Conservation (phyloP, 2,113 vertebrate species). For the Thinocorus orbignyianus region DNA sequence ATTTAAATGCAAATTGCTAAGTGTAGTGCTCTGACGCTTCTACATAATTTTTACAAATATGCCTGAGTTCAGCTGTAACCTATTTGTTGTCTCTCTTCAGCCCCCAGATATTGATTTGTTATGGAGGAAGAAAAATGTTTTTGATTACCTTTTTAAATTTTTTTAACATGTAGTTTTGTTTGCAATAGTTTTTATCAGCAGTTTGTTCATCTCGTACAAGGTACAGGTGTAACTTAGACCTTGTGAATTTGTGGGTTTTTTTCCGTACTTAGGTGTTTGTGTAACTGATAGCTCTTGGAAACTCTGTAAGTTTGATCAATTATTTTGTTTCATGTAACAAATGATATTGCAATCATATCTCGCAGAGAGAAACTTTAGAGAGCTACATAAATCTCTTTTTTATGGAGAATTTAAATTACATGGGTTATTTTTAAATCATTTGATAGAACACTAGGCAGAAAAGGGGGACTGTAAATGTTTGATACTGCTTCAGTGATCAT, state of each 20-base stretch:
- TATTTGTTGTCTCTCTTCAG: neutral
- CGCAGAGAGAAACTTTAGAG: neutral
- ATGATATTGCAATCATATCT: neutral
- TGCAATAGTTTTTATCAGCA: neutral
- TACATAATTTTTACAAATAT: neutral
- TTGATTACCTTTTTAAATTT: neutral
- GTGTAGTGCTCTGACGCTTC: neutral
- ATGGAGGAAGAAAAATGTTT: neutral
- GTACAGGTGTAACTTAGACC: neutral
- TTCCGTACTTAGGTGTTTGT: neutral
- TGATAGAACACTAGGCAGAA: constrained; percentile 11
- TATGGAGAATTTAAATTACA: constrained; percentile 32
- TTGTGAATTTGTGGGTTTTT: neutral
- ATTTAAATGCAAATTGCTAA: neutral
- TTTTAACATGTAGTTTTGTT: neutral
- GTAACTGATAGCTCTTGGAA: neutral
- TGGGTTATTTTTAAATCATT: constrained; percentile 17
- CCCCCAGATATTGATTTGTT: neutral
- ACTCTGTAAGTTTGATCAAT: neutral
- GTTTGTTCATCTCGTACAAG: neutral
- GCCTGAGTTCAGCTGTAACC: neutral
- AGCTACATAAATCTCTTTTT: neutral
- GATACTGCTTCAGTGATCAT: neutral
- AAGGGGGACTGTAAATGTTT: neutral
- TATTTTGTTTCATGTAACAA: constrained; percentile 10